These are phyloP conservation scores for Mus spretus DNA, from an alignment of 2,797 vertebrate genomes.

Conservation along the genomic window DNA sequence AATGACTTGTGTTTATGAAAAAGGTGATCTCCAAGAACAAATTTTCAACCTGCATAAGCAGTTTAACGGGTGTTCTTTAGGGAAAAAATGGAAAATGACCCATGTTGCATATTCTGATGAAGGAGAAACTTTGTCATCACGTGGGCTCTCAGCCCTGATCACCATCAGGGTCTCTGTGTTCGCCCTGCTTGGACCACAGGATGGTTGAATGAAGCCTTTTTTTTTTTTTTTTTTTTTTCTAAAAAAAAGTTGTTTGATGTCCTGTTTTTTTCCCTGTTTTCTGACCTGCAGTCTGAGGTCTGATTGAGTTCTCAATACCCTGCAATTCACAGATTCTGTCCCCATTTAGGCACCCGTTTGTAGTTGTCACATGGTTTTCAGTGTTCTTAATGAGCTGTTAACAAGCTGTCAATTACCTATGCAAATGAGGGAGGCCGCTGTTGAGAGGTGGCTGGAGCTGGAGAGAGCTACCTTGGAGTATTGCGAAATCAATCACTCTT, in stretches of 20 bases:
- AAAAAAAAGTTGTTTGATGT: slow-evolving; percentile 61
- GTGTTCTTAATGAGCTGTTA: slow-evolving; percentile 92
- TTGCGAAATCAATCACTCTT: slow-evolving; percentile 89
- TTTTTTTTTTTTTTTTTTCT: neutral
- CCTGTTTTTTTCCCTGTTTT: slow-evolving; percentile 84
- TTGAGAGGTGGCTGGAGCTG: slow-evolving; percentile 86
- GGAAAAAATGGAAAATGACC: slow-evolving; percentile 29
- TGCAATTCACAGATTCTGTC: slow-evolving; percentile 88
- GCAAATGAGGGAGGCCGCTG: slow-evolving; percentile 89
- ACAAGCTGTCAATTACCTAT: slow-evolving; percentile 93
- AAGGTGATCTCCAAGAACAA: slow-evolving; percentile 82
- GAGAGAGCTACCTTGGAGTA: slow-evolving; percentile 87
- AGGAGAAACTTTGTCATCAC: slow-evolving; percentile 32
- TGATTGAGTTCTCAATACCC: slow-evolving; percentile 89
- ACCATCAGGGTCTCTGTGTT: slow-evolving; percentile 54
- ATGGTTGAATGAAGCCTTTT: slow-evolving; percentile 73
- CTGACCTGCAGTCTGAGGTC: slow-evolving; percentile 87
- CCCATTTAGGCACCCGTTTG: slow-evolving; percentile 87
- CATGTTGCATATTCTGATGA: slow-evolving; percentile 75
- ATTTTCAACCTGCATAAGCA: slow-evolving; percentile 75
- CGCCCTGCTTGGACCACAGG: slow-evolving; percentile 71
- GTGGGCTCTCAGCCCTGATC: neutral
- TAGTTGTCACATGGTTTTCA: slow-evolving; percentile 90
- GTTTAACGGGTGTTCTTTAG: slow-evolving; percentile 60
- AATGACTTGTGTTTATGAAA: slow-evolving; percentile 82